A percentile compares a stretch with the other conserved stretches of the same genome.
These are phyloP conservation scores for Drosophila neocordata DNA, from an alignment of 1,140 invertebrate species.

Conservation along the genomic window DNA sequence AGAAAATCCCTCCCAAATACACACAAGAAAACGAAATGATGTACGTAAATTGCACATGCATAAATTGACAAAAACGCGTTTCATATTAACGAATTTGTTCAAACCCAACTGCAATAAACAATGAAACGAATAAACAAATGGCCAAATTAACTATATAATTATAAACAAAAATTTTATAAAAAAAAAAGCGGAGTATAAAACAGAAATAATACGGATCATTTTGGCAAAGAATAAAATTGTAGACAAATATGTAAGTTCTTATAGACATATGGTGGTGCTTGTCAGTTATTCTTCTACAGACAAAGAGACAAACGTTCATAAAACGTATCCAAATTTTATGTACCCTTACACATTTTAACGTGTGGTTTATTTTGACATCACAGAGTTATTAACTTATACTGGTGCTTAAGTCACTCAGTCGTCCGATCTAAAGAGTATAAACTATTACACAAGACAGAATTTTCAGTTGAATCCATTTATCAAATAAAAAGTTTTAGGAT, in stretches of 20 bases:
- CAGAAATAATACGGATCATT: conserved; percentile 2
- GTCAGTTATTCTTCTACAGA: not conserved
- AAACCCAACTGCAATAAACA: conserved; percentile 61
- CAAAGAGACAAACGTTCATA: no score
- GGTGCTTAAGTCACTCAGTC: no score
- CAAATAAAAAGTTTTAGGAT: no score
- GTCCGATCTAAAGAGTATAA: not conserved
- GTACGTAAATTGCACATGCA: conserved; percentile 10
- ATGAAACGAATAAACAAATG: conserved; percentile 48
- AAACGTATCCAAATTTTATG: not conserved
- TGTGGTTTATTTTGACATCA: no score
- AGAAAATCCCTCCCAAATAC: conserved; percentile 67
- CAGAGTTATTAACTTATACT: no score
- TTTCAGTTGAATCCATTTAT: no score
- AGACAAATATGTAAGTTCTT: conserved; percentile 28
- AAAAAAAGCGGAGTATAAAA: not conserved
- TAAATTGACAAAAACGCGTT: conserved; percentile 64
- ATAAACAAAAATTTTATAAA: conserved; percentile 16
- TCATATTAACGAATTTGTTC: conserved; percentile 77
- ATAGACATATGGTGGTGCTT: not conserved
- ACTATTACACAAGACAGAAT: not conserved
- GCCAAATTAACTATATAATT: conserved; percentile 64
- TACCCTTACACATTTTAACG: not conserved
- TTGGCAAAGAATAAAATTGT: conserved; percentile 20
- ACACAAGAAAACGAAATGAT: conserved; percentile 26